A percentile compares a stretch with the other conserved stretches of the same genome.
Conservation (phyloP, 2,888 invertebrate genomes). For the Noctua janthe region DNA sequence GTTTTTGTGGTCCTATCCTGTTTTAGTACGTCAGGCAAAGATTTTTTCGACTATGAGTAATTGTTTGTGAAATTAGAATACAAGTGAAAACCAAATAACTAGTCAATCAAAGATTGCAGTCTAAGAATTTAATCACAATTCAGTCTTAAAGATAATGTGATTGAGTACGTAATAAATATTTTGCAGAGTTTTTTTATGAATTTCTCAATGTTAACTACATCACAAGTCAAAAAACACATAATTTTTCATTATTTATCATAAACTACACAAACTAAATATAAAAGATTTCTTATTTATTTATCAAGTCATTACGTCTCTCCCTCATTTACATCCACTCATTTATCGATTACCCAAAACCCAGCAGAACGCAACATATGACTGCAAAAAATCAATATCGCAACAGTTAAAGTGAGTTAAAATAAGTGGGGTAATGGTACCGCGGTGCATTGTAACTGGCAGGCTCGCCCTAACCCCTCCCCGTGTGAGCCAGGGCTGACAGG, state of each 20-base stretch:
- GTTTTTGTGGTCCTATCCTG: neutral
- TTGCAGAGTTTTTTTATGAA: neutral
- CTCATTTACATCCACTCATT: constrained; percentile 13
- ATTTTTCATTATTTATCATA: neutral
- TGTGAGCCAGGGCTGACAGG: constrained; percentile 69
- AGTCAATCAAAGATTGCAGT: neutral
- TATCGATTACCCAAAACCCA: constrained; percentile 53
- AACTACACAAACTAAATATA: neutral
- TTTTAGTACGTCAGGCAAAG: neutral
- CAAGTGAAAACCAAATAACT: neutral
- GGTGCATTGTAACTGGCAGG: constrained; percentile 79
- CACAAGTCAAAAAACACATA: neutral
- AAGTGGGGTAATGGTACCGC: constrained; percentile 86
- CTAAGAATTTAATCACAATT: neutral
- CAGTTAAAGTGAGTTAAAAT: constrained; percentile 84
- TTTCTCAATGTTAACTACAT: neutral
- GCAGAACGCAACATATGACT: constrained; percentile 75
- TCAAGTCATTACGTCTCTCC: neutral
- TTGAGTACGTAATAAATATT: no score
- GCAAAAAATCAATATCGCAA: constrained; percentile 86
- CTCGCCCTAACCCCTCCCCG: constrained; percentile 71
- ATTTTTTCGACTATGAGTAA: neutral
- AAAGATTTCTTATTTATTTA: neutral
- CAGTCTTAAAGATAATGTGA: neutral
- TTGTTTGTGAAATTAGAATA: neutral